A percentile compares a stretch with the other conserved stretches of the same genome.
Evolutionary conservation across 2,888 invertebrate species (phyloP).

Genomic region (Trachelus tabidus): DNA sequence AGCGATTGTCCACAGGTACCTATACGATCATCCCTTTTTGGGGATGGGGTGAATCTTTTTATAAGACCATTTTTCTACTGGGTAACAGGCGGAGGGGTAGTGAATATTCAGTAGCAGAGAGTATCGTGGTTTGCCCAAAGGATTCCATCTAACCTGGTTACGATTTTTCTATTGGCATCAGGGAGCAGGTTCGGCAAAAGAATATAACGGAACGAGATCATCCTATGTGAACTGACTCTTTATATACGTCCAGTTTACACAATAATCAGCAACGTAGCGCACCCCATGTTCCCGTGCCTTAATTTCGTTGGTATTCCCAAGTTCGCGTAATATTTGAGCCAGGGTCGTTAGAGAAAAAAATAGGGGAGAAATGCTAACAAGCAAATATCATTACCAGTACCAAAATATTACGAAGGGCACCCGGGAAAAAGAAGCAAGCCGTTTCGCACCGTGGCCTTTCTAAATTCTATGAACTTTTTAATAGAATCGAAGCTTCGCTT

Average conservation of each 20-base stretch:
- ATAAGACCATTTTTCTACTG: not conserved
- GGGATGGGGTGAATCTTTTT: not conserved
- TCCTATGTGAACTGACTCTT: not conserved
- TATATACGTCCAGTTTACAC: conserved; percentile 7
- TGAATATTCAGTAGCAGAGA: not conserved
- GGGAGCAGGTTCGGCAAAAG: not conserved
- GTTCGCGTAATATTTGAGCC: conserved; percentile 35
- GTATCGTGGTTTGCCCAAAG: not conserved
- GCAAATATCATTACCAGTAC: conserved; percentile 42
- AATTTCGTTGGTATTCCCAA: conserved; percentile 24
- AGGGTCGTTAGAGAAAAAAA: conserved; percentile 27
- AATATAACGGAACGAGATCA: not conserved
- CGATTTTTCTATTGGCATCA: not conserved
- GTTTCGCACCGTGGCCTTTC: conserved; percentile 9
- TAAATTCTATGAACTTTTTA: conserved; percentile 25
- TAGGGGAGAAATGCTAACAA: conserved; percentile 30
- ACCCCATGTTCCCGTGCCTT: not conserved
- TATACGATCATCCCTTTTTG: not conserved
- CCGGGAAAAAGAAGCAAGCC: not conserved
- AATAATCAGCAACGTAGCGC: conserved; percentile 4
- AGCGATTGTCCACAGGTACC: not conserved
- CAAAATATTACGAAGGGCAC: conserved; percentile 33
- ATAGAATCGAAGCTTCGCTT: conserved; percentile 25
- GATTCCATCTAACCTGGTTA: not conserved
- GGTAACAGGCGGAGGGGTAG: not conserved